Evolutionary conservation across 2,113 vertebrate species (phyloP), one percentile per base, ranked within the genome.

Genomic region (Nannobrachium achirus): DNA sequence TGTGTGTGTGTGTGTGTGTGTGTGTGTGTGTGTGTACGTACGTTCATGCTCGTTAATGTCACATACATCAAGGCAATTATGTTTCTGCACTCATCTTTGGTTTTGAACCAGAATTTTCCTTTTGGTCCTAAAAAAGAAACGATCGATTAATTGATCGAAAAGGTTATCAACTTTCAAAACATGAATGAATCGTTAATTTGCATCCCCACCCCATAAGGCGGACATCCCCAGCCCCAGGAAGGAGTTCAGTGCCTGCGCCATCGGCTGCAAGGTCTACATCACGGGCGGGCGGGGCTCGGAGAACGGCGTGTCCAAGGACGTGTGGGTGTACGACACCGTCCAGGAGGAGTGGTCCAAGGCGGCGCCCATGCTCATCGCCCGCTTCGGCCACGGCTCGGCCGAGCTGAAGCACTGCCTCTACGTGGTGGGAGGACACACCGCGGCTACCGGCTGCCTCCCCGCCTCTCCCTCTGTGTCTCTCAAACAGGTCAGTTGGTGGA

Each of bases 271-370:
- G 76, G 94, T 95, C 33, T 95, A 95, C 56, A 94, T 95, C 62
- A 95, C 93, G 0, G 94, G 94, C 0, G 94, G 94, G 2, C 81
- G 93, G 25, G 93, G 94, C 57, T 94, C 94, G 0, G 94, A 94
- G 69, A 95, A 95, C 1, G 93, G 94, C 0, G 94, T 94, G 52
- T 94, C 94, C 67, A 94, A 94, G 76, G 94, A 94, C 42, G 94
- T 94, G 1, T 95, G 94, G 94, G 93, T 95, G 15, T 95, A 95
- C 13, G 94, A 95, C 70, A 94, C 93, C 0, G 76, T 94, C 8
- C 93, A 94, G 0, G 94, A 94, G 52, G 94, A 94, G 77, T 95
- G 94, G 94, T 92, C 91, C 42, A 94, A 94, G 78, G 94, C 93
- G 0, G 93, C 94, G 0, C 93, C 93, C 6, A 94, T 95, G 94